phyloP scores from a whole-genome alignment of 2,797 vertebrate genomes.

The Oreochromis mossambicus region DNA sequence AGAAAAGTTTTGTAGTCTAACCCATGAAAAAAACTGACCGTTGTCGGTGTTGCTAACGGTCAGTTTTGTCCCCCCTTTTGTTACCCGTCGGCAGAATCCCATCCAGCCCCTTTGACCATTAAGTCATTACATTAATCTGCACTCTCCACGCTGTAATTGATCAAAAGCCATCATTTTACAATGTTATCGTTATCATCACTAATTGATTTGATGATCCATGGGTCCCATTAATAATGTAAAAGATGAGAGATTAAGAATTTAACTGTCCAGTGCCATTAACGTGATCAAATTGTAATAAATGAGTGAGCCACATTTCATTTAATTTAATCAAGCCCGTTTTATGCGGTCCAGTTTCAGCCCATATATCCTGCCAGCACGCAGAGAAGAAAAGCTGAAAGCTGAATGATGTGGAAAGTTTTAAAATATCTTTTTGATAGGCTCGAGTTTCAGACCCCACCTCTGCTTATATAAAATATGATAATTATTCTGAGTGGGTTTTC shows the following conservation, averaged over 20 bases:
- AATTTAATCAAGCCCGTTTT: conserved; percentile 75
- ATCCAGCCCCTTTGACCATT: conserved; percentile 24
- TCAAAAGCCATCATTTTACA: conserved; percentile 66
- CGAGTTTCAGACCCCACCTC: neutral
- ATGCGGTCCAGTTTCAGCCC: conserved; percentile 58
- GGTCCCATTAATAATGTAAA: conserved; percentile 70
- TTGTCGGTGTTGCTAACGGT: neutral
- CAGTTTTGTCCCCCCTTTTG: neutral
- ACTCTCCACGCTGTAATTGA: conserved; percentile 37
- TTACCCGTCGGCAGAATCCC: neutral
- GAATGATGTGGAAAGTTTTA: conserved; percentile 51
- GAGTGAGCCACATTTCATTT: conserved; percentile 73
- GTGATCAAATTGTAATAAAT: conserved; percentile 73
- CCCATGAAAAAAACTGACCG: neutral
- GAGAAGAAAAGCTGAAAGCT: conserved; percentile 34
- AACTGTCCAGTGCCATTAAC: conserved; percentile 75
- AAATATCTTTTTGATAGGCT: conserved; percentile 39
- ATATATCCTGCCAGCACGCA: conserved; percentile 28
- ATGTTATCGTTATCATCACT: conserved; percentile 75
- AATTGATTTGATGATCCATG: conserved; percentile 78
- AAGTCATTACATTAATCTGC: conserved; percentile 34
- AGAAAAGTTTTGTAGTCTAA: neutral
- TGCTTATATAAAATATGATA: conserved; percentile 11
- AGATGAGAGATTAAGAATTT: conserved; percentile 74
- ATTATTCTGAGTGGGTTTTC: conserved; percentile 35